Base-by-base conservation (phyloP, 2,888 invertebrate genomes). In the Cataglyphis cursor region DNA sequence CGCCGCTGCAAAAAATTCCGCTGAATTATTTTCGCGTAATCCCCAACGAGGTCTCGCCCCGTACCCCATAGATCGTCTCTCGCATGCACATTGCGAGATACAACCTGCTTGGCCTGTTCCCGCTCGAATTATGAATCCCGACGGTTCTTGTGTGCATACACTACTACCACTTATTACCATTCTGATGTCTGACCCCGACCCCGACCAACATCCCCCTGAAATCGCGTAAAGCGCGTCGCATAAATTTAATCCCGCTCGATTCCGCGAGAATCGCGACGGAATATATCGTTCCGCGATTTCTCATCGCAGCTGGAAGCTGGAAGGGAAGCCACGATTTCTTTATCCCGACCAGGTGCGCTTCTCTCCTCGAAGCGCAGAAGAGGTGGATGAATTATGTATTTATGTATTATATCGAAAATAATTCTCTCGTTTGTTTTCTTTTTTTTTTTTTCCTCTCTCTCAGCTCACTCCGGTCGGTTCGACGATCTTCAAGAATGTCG, bases 401-500 rank as follows among this genome's bases (percentile, higher is more conserved):
- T 41, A 41, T 12, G n/a, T 51, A 51, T 57, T 41, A 9, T 44
- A 6, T 57, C 10, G 31, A 41, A 18, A 68, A 68, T 68, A 70
- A 80, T 59, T 41, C 18, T 0, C 21, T 35, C 15, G 21, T 75
- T 35, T 4, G 9, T 66, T 74, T 31, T 6, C 1, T 62, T 72
- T 24, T 12, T 28, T 28, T 28, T 28, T 28, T 1, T 2, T 2
- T 24, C 24, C 24, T 28, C 28, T 21, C 15, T 57, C 95, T n/a
- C 96, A 98, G 98, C 96, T 98, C 88, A 97, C 98, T 75, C 98
- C 98, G 65, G 96, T 98, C 83, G 98, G 98, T 54, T 97, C 98
- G 18, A 98, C 98, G 31, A 96, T 98, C 91, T 98, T 98, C 95
- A 97, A 97, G 90, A 97, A 97, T 87, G 96, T 98, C 84, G 96